A percentile compares a stretch with the other conserved stretches of the same genome.
These are phyloP conservation scores for Danio kyathit DNA, from an alignment of 2,797 vertebrate species.

Conservation along the genomic window DNA sequence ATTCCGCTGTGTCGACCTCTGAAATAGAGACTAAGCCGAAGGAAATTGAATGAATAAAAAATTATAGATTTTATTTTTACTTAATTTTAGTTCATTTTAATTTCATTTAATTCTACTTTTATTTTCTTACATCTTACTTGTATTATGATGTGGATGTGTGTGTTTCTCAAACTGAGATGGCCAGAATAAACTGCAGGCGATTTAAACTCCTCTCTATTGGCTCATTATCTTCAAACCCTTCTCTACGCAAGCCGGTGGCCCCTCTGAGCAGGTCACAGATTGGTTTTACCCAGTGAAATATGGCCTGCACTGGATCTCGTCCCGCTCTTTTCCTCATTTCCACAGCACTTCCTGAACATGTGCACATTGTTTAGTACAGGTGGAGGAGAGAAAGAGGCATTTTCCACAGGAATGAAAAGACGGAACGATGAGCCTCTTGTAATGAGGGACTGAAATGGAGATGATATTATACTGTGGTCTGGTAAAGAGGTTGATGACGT, in stretches of 20 bases:
- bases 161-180: slow-evolving; percentile 10
- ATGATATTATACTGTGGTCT: slow-evolving; percentile 22
- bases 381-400: slow-evolving; percentile 3
- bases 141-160: neutral
- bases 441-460: slow-evolving; percentile 25
- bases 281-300: slow-evolving; percentile 23
- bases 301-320: neutral
- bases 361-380: slow-evolving; percentile 18
- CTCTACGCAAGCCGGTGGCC: slow-evolving; percentile 17
- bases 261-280: neutral
- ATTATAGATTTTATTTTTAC: too few relatives aligned
- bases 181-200: slow-evolving; percentile 31
- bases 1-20: too few relatives aligned
- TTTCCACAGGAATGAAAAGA: slow-evolving; percentile 19
- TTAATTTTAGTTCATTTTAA: too few relatives aligned
- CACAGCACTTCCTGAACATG: slow-evolving; percentile 1
- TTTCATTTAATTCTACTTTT: too few relatives aligned
- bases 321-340: slow-evolving; percentile 14
- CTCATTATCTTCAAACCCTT: neutral
- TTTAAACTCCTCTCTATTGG: neutral
- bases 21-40: too few relatives aligned
- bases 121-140: neutral
- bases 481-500: slow-evolving; percentile 36
- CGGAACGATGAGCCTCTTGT: neutral
- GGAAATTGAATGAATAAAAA: too few relatives aligned